Evolutionary conservation across 2,797 vertebrate species (phyloP).

Genomic region (Acipenser ruthenus): DNA sequence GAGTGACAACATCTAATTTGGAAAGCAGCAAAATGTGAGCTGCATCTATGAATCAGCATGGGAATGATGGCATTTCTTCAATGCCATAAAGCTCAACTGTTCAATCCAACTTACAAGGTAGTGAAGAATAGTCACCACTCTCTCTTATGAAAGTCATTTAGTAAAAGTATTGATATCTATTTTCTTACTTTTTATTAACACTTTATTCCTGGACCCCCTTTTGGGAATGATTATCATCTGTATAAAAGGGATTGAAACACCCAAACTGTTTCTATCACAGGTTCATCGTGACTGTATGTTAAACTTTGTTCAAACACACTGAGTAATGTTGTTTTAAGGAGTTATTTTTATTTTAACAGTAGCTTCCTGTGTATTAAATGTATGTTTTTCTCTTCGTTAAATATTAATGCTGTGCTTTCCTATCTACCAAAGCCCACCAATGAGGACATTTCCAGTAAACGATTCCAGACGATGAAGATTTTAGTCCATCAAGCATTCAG

Average conservation of each 20-base stretch:
- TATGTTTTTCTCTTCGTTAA: neutral
- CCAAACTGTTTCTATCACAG: no score
- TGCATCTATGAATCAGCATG: neutral
- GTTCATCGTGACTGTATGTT: neutral
- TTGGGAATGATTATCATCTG: no score
- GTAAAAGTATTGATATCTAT: neutral
- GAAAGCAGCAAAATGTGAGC: neutral
- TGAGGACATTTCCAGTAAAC: neutral
- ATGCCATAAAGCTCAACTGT: no score
- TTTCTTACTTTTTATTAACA: neutral
- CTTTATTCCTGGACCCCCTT: neutral
- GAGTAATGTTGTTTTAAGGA: neutral
- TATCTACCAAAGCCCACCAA: neutral
- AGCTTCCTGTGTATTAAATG: neutral
- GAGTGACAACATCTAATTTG: constrained; percentile 3
- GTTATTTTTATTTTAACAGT: neutral
- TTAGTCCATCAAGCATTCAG: neutral
- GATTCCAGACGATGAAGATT: neutral
- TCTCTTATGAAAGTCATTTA: no score
- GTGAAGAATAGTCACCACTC: no score
- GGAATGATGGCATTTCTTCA: neutral
- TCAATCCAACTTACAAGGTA: no score
- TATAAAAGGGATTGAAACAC: no score
- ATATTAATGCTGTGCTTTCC: neutral
- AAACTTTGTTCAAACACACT: neutral